Conservation (phyloP, 2,888 invertebrate species). For the Drosophila putrida region DNA sequence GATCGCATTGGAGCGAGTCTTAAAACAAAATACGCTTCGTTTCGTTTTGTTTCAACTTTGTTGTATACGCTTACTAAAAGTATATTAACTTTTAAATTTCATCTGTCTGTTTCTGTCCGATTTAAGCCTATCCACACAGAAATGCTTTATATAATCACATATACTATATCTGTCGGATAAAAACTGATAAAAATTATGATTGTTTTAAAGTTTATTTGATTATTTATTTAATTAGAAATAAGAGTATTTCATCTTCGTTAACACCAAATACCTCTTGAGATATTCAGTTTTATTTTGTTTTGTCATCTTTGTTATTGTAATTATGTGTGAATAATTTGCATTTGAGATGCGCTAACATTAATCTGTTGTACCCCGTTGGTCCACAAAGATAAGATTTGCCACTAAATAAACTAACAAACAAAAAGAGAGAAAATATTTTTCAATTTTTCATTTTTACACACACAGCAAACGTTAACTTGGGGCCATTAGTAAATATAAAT, state of each 20-base stretch:
- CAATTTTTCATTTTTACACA: conserved; percentile 47
- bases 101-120: neutral
- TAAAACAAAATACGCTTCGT: conserved; percentile 43
- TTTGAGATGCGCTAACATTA: conserved; percentile 63
- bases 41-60: conserved; percentile 39
- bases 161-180: neutral
- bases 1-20: conserved; percentile 44
- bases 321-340: conserved; percentile 70
- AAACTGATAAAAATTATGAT: too few species aligned
- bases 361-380: conserved; percentile 50
- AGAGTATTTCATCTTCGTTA: neutral
- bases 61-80: neutral
- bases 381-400: conserved; percentile 62
- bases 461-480: conserved; percentile 27
- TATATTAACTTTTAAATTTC: neutral
- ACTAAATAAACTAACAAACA: conserved; percentile 24
- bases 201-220: too few species aligned
- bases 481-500: conserved; percentile 64
- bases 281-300: conserved; percentile 20
- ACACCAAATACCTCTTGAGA: neutral
- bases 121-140: neutral
- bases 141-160: neutral
- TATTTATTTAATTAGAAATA: too few species aligned
- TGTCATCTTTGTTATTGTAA: conserved; percentile 67
- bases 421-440: conserved; percentile 24